Base-by-base conservation (phyloP, 2,113 vertebrate genomes). In the Engystomops pustulosus region DNA sequence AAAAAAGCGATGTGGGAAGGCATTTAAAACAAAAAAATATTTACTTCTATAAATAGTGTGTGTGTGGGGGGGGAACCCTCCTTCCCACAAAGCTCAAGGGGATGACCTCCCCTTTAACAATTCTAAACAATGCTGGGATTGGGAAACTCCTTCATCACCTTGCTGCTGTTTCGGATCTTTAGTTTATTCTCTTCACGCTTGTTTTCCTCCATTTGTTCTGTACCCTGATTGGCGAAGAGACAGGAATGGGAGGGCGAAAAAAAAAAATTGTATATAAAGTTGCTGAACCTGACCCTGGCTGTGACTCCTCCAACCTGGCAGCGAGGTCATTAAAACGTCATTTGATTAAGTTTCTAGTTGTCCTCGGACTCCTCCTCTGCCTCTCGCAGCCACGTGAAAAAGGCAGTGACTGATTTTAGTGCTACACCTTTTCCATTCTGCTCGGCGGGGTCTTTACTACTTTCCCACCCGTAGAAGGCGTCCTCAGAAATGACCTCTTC, bases 401-500 rank as follows among this genome's bases (percentile, higher is more conserved):
- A 99, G 0, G 96, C 96, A 0, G 96, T 98, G 87, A 99, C 97
- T 0, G 98, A 99, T 81, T 98, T 98, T 2, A 99, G 94, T 25
- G 98, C 98, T 85, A 98, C 96, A 0, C 95, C 97, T 85, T 99
- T 99, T 62, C 98, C 98, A 2, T 89, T 91, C 93, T 97, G 97
- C 91, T 99, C 98, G 0, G 96, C 96, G 0, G 97, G 95, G 93
- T 99, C 98, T 90, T 97, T 98, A 94, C 98, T 98, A 74, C 93
- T 90, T 80, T 99, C 98, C 98, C 98, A 99, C 79, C 94, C 96
- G 93, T 98, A 98, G 93, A 99, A 99, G 80, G 98, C 97, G 25
- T 99, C 97, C 92, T 99, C 98, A 0, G 97, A 99, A 89, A 99
- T 99, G 15, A 99, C 98, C 88, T 99, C 98, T 90, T 99, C 98